Evolutionary conservation across 2,113 vertebrate genomes (phyloP).

Genomic region (Takifugu bimaculatus): DNA sequence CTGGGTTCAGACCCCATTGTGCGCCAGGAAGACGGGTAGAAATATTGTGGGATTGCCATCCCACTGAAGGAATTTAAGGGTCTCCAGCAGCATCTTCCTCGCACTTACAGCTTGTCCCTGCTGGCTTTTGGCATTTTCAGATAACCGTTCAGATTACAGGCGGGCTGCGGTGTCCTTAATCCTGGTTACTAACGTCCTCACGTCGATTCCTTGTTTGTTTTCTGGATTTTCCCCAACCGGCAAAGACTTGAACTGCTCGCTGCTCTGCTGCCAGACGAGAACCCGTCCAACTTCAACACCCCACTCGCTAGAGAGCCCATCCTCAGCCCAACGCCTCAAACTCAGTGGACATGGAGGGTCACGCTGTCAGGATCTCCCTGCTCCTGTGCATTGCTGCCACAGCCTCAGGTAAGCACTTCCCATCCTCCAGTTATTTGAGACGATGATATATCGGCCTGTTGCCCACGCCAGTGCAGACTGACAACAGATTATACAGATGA

Average conservation of each 20-base stretch:
- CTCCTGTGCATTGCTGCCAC: slow-evolving; percentile 51
- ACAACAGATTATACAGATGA: too few species aligned
- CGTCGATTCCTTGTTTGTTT: not conserved
- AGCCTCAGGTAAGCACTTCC: slow-evolving; percentile 60
- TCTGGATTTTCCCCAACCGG: slow-evolving; percentile 32
- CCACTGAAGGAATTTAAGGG: slow-evolving; percentile 18
- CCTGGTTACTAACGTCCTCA: too few species aligned
- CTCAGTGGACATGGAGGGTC: slow-evolving; percentile 59
- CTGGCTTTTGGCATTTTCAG: not conserved
- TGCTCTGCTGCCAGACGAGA: slow-evolving; percentile 35
- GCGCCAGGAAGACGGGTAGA: slow-evolving; percentile 34
- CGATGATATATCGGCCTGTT: too few species aligned
- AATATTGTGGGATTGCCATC: slow-evolving; percentile 28
- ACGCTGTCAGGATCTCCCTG: slow-evolving; percentile 27
- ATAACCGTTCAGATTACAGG: not conserved
- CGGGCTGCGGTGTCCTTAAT: not conserved
- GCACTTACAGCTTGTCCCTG: too few species aligned
- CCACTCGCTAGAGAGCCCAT: slow-evolving; percentile 26
- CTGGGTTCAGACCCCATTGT: slow-evolving; percentile 45
- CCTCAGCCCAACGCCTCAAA: slow-evolving; percentile 18
- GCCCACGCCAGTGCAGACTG: too few species aligned
- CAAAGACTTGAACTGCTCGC: slow-evolving; percentile 40
- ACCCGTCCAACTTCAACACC: slow-evolving; percentile 25
- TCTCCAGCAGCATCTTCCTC: slow-evolving; percentile 4
- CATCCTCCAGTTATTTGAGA: too few species aligned